Conservation (phyloP, 1,140 invertebrate genomes). For the Drosophila rhopaloa region DNA sequence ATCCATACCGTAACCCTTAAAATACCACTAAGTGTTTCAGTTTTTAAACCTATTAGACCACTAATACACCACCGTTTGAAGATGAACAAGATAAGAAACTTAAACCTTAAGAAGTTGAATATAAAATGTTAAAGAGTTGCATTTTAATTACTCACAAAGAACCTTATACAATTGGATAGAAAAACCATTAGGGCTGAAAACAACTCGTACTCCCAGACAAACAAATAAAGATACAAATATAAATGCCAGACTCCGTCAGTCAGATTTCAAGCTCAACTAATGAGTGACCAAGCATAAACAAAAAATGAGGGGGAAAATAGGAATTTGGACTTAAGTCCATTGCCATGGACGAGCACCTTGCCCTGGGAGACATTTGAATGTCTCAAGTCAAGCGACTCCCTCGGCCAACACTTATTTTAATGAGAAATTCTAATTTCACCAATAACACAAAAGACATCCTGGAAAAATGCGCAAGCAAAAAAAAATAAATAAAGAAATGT, state of each 20-base stretch:
- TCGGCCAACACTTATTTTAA: constrained; percentile 80
- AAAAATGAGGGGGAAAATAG: constrained; percentile 17
- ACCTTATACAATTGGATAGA: constrained; percentile 53
- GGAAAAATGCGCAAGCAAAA: constrained; percentile 64
- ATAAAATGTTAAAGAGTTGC: constrained; percentile 47
- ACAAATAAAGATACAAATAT: constrained; percentile 32
- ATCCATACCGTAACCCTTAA: constrained; percentile 10
- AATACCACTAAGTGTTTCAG: constrained; percentile 52
- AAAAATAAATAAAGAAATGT: constrained; percentile 39
- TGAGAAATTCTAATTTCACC: constrained; percentile 83
- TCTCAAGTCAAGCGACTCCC: constrained; percentile 75
- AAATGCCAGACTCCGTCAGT: constrained; percentile 43
- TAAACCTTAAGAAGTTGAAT: background rate
- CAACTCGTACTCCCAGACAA: constrained; percentile 3
- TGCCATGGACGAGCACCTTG: constrained; percentile 76
- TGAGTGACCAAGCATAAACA: constrained; percentile 71
- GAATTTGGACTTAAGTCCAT: constrained; percentile 64
- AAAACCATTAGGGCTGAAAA: constrained; percentile 61
- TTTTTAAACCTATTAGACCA: constrained; percentile 68
- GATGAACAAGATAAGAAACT: constrained; percentile 15
- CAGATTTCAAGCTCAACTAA: constrained; percentile 72
- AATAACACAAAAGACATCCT: constrained; percentile 70
- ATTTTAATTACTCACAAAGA: constrained; percentile 65
- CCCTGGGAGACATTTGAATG: constrained; percentile 51
- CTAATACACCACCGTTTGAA: constrained; percentile 14